Base-by-base conservation (phyloP, 2,888 invertebrate species). In the Pyrgus malvae region DNA sequence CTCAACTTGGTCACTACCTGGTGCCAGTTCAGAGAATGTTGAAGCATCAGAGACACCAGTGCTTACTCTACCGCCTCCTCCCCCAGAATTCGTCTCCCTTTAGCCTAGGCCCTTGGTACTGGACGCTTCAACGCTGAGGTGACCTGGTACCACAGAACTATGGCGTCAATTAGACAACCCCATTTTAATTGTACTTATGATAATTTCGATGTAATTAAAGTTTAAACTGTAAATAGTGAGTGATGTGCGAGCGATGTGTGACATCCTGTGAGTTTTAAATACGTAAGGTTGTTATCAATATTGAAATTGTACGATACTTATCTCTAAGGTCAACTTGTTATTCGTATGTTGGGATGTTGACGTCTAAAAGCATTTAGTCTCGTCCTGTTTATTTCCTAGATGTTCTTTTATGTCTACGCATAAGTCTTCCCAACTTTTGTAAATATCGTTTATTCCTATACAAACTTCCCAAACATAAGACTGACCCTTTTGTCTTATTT, bases 1-100 rank as follows among this genome's bases (percentile, higher is more conserved):
- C 92, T 88, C 97, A 0, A 96, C 95, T 8, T 93, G 97, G 76
- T 96, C 96, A 12, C 86, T 97, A 65, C 95, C 95, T 58, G 96
- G 89, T 27, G 86, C 89, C 1, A 85, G 78, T 61, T 69, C 79
- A 1, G 89, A 89, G 40, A 79, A 80, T 40, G 50, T 74, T 9
- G 86, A 85, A 53, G 65, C 70, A 9, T 82, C 82, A 27, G 89
- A 88, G 51, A 89, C 89, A 9, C 88, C 89, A 23, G 89, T 90
- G 0, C 63, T 88, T 16, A 83, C 83, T 21, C 65, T 89, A 65
- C 93, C 93, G 2, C 92, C 92, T 5, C 92, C 93, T 14, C 92
- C 93, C 5, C 87, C 89, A 2, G 90, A 90, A 65, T 90, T 89
- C 46, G 85, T 89, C 35, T 89, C 90, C 54, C 90, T 90, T 74